Evolutionary conservation across 1,140 invertebrate genomes (phyloP), one percentile per base, ranked within the genome.

Genomic region (Leptopilina boulardi): DNA sequence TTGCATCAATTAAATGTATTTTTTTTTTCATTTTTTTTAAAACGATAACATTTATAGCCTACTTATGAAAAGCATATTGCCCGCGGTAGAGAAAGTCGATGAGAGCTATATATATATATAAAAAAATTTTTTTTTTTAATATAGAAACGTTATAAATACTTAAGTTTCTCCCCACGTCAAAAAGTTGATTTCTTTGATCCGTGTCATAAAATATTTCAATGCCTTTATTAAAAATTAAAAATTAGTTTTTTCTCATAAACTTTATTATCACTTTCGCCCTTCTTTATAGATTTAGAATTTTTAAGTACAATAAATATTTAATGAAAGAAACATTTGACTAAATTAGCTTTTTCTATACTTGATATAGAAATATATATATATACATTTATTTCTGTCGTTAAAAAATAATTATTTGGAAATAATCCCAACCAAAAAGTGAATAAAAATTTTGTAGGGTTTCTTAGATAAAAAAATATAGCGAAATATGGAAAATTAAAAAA

Each of bases 21-120:
- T 51, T 47, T 47, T 3, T 30, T 30, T 30, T 30, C 5, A 30
- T 30, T 30, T 30, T 30, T 30, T 38, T 38, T 38, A 15, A 44
- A 51, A 18, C 47, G 15, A 51, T 51, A 51, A 51, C 47, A 18
- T 51, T 51, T 51, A 51, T 51, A 51, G 47, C 47, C 47, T 51
- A 51, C 47, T 51, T 51, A 51, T 51, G 15, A 51, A 51, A 51
- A 51, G 18, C n/a, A 51, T 51, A 51, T 51, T 51, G 47, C 47
- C 47, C 47, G 47, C 47, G 47, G 47, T 51, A 51, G 47, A 51
- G 47, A 51, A 51, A 51, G 47, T 18, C 47, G 47, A 51, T 51
- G 47, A 51, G 47, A 51, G n/a, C 47, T 51, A 51, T 51, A 51
- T 51, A 44, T 44, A 15, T 18, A 38, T 38, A n/a, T n/a, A n/a